Evolutionary conservation across 30 jellyfish, hydroid and myxozoan genomes (phyloP).

Genomic region (Aurelia sp.): DNA sequence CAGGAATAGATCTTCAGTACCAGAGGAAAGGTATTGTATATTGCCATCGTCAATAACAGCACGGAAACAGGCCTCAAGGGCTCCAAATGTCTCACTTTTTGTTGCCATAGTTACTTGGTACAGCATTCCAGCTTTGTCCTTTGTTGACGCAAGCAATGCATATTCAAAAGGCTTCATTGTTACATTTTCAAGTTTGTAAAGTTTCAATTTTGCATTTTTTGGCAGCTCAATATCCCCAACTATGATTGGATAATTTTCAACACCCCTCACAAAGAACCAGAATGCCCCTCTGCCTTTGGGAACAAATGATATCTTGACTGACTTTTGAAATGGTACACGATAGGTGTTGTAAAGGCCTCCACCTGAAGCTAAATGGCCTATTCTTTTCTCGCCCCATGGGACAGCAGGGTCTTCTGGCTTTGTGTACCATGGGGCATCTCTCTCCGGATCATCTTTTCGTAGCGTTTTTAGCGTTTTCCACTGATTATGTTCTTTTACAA

Average conservation of each 20-base stretch:
- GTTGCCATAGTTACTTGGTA: conserved; percentile 67
- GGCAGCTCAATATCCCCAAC: no score
- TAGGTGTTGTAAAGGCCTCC: conserved; percentile 74
- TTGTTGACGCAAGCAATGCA: conserved; percentile 44
- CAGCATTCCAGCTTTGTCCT: conserved; percentile 52
- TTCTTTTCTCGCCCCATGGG: conserved; percentile 74
- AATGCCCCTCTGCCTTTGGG: conserved; percentile 12
- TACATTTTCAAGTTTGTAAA: conserved; percentile 33
- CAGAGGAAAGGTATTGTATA: conserved; percentile 35
- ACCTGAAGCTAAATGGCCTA: conserved; percentile 68
- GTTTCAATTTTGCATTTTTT: neutral
- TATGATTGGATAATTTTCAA: conserved; percentile 39
- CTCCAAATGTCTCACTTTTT: conserved; percentile 13
- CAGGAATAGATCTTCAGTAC: conserved; percentile 59
- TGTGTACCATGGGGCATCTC: neutral
- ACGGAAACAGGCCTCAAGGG: conserved; percentile 63
- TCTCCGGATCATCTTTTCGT: no score
- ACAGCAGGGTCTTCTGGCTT: conserved; percentile 14
- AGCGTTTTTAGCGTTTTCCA: neutral
- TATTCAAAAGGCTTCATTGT: conserved; percentile 21
- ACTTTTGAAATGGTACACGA: conserved; percentile 58
- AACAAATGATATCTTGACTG: conserved; percentile 36
- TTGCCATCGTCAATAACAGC: conserved; percentile 32
- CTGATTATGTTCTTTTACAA: neutral
- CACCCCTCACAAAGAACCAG: conserved; percentile 74